Percentiles rank a stretch among this genome's conserved stretches.
These are phyloP conservation scores for Diarsia rubi DNA, from an alignment of 2,888 invertebrate genomes.

Conservation along the genomic window DNA sequence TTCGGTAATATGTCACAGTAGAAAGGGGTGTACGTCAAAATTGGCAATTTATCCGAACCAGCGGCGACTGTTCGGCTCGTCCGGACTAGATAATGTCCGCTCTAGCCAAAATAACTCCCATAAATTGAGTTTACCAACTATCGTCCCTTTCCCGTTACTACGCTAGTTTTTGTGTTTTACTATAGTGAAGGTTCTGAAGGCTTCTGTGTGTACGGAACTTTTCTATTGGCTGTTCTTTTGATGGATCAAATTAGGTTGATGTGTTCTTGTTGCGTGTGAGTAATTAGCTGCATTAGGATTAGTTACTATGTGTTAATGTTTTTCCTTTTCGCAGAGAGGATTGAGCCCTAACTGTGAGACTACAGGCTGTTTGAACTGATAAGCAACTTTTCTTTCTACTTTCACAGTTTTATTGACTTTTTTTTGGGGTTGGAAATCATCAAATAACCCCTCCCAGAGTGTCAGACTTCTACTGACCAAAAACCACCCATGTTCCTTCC, in stretches of 20 bases:
- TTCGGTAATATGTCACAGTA: slow-evolving; percentile 61
- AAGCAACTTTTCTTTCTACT: no score
- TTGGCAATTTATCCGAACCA: slow-evolving; percentile 84
- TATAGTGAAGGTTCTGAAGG: slow-evolving; percentile 50
- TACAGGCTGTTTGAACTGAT: background rate
- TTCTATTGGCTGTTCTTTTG: slow-evolving; percentile 48
- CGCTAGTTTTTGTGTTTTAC: slow-evolving; percentile 66
- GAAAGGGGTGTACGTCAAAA: slow-evolving; percentile 82
- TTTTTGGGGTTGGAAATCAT: no score
- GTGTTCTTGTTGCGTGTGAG: slow-evolving; percentile 6
- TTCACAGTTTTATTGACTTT: no score
- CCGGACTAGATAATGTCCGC: slow-evolving; percentile 80
- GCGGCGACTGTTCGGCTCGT: slow-evolving; percentile 67
- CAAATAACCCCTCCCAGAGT: no score
- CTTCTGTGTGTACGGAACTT: slow-evolving; percentile 46
- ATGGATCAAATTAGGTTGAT: slow-evolving; percentile 35
- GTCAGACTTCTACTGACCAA: no score
- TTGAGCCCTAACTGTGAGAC: no score
- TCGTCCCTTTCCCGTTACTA: slow-evolving; percentile 67
- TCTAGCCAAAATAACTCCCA: slow-evolving; percentile 80
- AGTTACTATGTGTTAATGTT: background rate
- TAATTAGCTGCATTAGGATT: background rate
- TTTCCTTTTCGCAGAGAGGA: no score
- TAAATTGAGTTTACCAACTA: slow-evolving; percentile 84
- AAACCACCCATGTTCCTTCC: no score